Percentiles rank a stretch among this genome's conserved stretches.
These are phyloP conservation scores for Notiomystis cincta DNA, from an alignment of 2,113 vertebrate genomes.

Conservation along the genomic window DNA sequence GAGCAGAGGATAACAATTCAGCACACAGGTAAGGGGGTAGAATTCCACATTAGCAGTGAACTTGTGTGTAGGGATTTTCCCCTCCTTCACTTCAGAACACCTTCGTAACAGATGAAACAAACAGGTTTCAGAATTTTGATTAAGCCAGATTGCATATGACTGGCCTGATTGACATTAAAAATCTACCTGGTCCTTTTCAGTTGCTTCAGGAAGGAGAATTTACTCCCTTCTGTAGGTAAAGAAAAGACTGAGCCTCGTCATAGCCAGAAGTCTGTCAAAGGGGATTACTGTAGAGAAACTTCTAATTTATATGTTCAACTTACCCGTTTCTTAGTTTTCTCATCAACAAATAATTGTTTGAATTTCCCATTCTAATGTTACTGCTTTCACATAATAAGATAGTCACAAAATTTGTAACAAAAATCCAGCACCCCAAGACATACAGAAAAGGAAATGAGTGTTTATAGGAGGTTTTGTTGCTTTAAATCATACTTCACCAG, in stretches of 20 bases:
- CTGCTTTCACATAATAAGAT: neutral
- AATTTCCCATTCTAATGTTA: neutral
- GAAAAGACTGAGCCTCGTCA: neutral
- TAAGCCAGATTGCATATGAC: neutral
- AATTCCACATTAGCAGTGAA: neutral
- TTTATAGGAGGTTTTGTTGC: neutral
- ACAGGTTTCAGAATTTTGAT: neutral
- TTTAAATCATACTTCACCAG: neutral
- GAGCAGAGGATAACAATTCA: conserved; percentile 83
- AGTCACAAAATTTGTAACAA: neutral
- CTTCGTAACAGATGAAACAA: neutral
- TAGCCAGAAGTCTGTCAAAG: neutral
- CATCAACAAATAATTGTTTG: neutral
- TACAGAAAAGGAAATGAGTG: neutral
- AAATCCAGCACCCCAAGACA: neutral
- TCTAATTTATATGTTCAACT: neutral
- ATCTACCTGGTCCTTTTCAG: neutral
- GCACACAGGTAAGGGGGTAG: conserved; percentile 82
- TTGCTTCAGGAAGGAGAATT: neutral
- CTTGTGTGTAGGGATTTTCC: neutral
- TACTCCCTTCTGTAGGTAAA: neutral
- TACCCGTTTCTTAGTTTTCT: neutral
- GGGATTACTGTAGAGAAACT: neutral
- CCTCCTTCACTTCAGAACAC: neutral
- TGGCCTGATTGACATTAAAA: neutral